phyloP scores from a whole-genome alignment of 2,888 invertebrate species.

The Lycocerus yunnanus region DNA sequence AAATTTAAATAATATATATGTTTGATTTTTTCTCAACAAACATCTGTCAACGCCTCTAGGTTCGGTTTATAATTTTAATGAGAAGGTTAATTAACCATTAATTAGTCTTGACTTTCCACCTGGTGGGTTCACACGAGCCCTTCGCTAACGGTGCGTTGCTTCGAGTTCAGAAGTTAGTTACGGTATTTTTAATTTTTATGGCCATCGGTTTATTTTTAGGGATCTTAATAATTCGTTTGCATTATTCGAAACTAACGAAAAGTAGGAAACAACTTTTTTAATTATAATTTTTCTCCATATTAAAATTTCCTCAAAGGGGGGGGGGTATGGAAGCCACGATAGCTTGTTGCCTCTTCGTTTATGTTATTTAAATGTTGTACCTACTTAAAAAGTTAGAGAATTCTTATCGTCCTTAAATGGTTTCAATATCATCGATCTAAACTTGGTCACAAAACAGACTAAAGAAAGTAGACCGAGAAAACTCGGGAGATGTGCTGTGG shows the following conservation, averaged over 20 bases:
- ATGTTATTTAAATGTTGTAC: no score
- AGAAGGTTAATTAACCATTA: slow-evolving; percentile 28
- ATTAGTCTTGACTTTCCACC: slow-evolving; percentile 28
- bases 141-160: slow-evolving; percentile 6
- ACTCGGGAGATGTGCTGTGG: background rate
- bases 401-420: no score
- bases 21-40: background rate
- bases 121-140: slow-evolving; percentile 22
- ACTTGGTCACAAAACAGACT: background rate
- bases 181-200: slow-evolving; percentile 2
- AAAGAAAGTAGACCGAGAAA: background rate
- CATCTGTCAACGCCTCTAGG: background rate
- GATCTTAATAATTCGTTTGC: background rate
- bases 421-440: background rate
- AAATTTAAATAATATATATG: background rate
- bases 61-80: background rate
- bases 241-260: background rate
- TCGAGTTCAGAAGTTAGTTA: background rate
- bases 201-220: slow-evolving; percentile 2
- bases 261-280: background rate
- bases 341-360: no score
- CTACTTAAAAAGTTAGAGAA: no score
- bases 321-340: no score
- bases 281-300: background rate
- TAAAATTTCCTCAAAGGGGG: background rate